A percentile compares a stretch with the other conserved stretches of the same genome.
These are phyloP conservation scores for Bradypodion pumilum DNA, from an alignment of 2,797 vertebrate species.

Conservation along the genomic window DNA sequence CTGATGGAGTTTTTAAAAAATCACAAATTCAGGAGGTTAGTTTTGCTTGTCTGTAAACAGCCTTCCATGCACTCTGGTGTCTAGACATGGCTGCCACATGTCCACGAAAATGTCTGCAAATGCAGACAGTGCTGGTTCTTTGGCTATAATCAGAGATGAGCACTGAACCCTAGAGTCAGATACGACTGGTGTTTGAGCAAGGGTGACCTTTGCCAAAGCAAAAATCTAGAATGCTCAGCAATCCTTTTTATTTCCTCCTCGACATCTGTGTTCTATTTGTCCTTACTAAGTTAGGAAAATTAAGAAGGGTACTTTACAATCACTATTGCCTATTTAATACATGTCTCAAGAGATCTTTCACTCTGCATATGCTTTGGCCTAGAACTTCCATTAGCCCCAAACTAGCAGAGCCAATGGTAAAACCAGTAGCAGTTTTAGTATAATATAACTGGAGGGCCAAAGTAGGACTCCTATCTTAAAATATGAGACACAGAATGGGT, in stretches of 20 bases:
- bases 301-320: neutral
- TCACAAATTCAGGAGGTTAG: neutral
- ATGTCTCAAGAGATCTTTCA: neutral
- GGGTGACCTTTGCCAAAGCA: too few relatives aligned
- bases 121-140: too few relatives aligned
- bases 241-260: neutral
- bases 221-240: neutral
- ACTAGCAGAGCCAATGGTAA: neutral
- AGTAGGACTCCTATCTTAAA: neutral
- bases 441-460: neutral
- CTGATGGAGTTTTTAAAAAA: neutral
- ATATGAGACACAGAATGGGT: too few relatives aligned
- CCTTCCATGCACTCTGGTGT: too few relatives aligned
- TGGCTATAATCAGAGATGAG: too few relatives aligned
- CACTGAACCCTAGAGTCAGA: too few relatives aligned
- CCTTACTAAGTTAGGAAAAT: neutral
- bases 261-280: neutral
- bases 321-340: neutral
- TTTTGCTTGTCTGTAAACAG: neutral
- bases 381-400: neutral
- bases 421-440: neutral
- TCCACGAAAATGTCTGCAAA: too few relatives aligned
- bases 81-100: too few relatives aligned
- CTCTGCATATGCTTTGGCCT: neutral
- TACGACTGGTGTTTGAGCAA: too few relatives aligned